Evolutionary conservation across 1,140 invertebrate genomes (phyloP).

Genomic region (Polypedilum pembai): DNA sequence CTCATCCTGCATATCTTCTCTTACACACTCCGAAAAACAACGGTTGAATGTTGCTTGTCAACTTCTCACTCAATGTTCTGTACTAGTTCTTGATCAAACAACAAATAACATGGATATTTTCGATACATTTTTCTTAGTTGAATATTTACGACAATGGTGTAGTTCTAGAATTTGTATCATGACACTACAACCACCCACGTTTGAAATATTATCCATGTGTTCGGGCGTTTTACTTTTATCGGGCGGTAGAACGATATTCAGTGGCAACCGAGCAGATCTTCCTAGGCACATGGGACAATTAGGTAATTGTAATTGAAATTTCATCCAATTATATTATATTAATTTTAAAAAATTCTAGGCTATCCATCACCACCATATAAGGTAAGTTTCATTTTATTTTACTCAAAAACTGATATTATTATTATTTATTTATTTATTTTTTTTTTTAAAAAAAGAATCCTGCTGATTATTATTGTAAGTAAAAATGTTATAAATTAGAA

Average conservation of each 20-base stretch:
- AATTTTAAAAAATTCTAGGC: slow-evolving; percentile 48
- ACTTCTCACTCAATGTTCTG: slow-evolving; percentile 71
- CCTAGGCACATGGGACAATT: slow-evolving; percentile 83
- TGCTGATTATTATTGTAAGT: slow-evolving; percentile 90
- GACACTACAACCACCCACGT: slow-evolving; percentile 87
- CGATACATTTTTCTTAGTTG: slow-evolving; percentile 89
- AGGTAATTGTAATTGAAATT: too few relatives aligned
- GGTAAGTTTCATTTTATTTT: too few relatives aligned
- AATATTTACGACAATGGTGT: slow-evolving; percentile 90
- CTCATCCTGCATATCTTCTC: slow-evolving; percentile 63
- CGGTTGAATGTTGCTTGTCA: slow-evolving; percentile 82
- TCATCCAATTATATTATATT: too few relatives aligned
- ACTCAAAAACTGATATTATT: too few relatives aligned
- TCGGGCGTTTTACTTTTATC: slow-evolving; percentile 76
- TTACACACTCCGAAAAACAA: slow-evolving; percentile 79
- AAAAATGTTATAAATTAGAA: too few relatives aligned
- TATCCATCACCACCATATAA: slow-evolving; percentile 82
- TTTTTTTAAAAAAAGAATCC: slow-evolving; percentile 80
- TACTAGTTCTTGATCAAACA: slow-evolving; percentile 80
- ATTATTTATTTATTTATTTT: too few relatives aligned
- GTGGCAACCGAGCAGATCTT: slow-evolving; percentile 79
- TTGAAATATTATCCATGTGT: slow-evolving; percentile 93
- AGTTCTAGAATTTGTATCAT: slow-evolving; percentile 78
- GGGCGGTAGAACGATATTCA: slow-evolving; percentile 83
- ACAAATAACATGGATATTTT: slow-evolving; percentile 92